Conservation (phyloP, 2,888 invertebrate genomes). For the Lasius platythorax region DNA sequence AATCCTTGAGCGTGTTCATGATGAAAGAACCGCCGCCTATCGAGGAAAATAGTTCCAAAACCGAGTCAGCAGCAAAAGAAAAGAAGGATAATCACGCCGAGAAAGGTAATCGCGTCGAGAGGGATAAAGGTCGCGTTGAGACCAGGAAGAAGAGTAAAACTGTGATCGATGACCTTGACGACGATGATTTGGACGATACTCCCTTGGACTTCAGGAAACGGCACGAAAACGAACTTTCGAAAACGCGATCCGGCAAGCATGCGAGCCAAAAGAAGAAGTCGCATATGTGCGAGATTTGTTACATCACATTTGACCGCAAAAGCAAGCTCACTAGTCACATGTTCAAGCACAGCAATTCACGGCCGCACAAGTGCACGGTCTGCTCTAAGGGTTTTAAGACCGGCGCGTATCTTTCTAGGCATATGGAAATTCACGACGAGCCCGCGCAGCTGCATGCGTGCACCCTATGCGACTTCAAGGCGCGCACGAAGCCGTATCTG, state of each 20-base stretch:
- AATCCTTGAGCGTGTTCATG: conserved; percentile 81
- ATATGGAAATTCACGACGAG: conserved; percentile 82
- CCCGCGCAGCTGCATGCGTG: conserved; percentile 77
- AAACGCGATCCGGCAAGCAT: conserved; percentile 16
- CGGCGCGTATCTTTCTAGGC: conserved; percentile 77
- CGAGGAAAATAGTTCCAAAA: conserved; percentile 56
- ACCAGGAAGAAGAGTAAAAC: conserved; percentile 32
- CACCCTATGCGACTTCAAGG: conserved; percentile 80
- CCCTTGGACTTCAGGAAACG: conserved; percentile 76
- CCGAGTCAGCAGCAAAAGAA: neutral
- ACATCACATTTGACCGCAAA: conserved; percentile 78
- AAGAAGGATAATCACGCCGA: neutral
- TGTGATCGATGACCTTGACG: conserved; percentile 31
- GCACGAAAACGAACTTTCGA: conserved; percentile 42
- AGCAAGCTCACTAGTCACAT: conserved; percentile 81
- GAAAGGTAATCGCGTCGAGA: conserved; percentile 9
- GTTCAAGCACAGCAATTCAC: conserved; percentile 81
- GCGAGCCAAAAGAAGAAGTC: conserved; percentile 65
- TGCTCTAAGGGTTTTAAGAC: conserved; percentile 82
- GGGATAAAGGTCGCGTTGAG: neutral
- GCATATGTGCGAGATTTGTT: conserved; percentile 80
- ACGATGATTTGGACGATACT: conserved; percentile 76
- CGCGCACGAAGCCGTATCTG: conserved; percentile 80
- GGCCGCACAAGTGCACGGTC: conserved; percentile 80
- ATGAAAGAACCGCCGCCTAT: conserved; percentile 76